A percentile compares a stretch with the other conserved stretches of the same genome.
phyloP scores from a whole-genome alignment of 1,140 invertebrate genomes.

The Vanessa atalanta region DNA sequence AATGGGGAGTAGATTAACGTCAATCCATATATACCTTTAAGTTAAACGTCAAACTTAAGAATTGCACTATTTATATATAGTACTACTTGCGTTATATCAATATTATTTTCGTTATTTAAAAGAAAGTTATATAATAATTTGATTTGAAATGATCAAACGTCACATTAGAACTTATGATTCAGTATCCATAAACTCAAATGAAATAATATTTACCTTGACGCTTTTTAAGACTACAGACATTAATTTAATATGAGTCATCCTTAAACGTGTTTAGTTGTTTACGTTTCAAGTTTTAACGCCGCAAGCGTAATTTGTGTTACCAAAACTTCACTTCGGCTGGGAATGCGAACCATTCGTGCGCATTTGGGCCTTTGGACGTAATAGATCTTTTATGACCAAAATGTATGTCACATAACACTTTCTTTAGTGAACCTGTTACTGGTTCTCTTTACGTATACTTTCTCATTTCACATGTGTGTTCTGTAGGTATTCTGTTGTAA shows the following conservation, averaged over 20 bases:
- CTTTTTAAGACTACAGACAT: slow-evolving; percentile 28
- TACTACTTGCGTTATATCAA: no score
- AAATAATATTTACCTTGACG: slow-evolving; percentile 30
- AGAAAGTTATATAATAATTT: no score
- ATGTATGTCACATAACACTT: slow-evolving; percentile 63
- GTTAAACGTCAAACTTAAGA: no score
- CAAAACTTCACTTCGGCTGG: slow-evolving; percentile 15
- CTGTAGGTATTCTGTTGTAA: no score
- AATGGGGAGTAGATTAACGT: no score
- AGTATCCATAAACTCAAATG: not conserved
- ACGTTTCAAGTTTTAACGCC: slow-evolving; percentile 16
- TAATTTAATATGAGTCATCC: slow-evolving; percentile 30
- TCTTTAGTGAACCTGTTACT: slow-evolving; percentile 56
- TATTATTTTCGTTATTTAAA: no score
- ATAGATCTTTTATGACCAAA: slow-evolving; percentile 26
- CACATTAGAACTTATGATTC: not conserved
- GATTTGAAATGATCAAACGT: not conserved
- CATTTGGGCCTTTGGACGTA: slow-evolving; percentile 17
- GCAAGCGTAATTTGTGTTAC: slow-evolving; percentile 24
- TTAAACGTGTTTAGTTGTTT: slow-evolving; percentile 30
- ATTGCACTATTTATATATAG: no score
- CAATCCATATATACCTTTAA: no score
- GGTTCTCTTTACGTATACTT: slow-evolving; percentile 38
- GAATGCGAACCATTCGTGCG: slow-evolving; percentile 22
- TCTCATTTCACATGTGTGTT: slow-evolving; percentile 5